Conservation (phyloP, 1,140 invertebrate species). For the Calliphora vicina region DNA sequence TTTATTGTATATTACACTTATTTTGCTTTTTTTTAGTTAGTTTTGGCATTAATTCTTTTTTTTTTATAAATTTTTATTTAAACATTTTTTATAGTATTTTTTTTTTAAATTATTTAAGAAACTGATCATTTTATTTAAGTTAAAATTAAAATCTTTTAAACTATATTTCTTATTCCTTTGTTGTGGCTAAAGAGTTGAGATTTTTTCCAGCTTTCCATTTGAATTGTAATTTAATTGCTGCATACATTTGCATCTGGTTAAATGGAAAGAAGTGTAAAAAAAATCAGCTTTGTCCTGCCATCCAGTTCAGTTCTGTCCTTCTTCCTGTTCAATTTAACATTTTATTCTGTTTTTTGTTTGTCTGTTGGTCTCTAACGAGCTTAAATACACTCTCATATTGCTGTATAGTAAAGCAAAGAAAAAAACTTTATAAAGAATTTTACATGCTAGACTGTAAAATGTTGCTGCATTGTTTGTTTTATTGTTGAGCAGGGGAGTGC, state of each 20-base stretch:
- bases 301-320: background rate
- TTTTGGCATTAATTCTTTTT: background rate
- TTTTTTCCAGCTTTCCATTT: background rate
- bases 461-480: background rate
- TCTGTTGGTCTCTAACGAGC: background rate
- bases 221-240: constrained; percentile 11
- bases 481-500: background rate
- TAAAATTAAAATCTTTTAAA: background rate
- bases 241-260: background rate
- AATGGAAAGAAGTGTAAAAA: background rate
- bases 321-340: background rate
- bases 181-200: background rate
- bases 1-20: background rate
- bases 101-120: background rate
- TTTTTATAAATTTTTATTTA: background rate
- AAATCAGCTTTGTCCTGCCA: background rate
- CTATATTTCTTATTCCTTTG: background rate
- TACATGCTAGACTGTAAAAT: background rate
- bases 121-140: background rate
- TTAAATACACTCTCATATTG: no score
- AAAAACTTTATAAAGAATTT: background rate
- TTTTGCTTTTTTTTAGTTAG: background rate
- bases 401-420: background rate
- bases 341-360: background rate
- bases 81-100: background rate